These are phyloP conservation scores for Salmo trutta DNA, from an alignment of 2,797 vertebrate species.

Conservation along the genomic window DNA sequence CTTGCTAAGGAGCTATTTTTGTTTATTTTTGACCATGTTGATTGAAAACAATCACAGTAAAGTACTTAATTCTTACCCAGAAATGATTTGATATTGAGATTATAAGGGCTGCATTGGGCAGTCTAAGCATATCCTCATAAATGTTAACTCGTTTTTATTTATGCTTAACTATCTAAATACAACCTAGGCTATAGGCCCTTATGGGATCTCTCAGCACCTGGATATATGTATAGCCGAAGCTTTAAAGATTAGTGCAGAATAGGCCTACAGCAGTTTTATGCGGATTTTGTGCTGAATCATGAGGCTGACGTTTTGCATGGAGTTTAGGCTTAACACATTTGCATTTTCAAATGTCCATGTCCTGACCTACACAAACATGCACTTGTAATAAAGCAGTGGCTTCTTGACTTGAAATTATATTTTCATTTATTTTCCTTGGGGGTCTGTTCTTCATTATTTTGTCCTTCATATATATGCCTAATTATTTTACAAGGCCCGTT, in stretches of 20 bases:
- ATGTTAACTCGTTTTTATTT: too few species aligned
- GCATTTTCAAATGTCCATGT: neutral
- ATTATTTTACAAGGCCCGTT: slow-evolving; percentile 1
- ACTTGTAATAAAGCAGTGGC: neutral
- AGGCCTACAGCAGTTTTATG: neutral
- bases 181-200: too few species aligned
- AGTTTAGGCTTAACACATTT: neutral
- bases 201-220: neutral
- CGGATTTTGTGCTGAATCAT: neutral
- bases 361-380: neutral
- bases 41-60: too few species aligned
- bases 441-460: neutral
- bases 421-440: neutral
- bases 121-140: too few species aligned
- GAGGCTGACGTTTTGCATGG: too few species aligned
- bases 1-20: too few species aligned
- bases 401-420: neutral
- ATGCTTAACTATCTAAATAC: too few species aligned
- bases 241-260: neutral
- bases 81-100: too few species aligned
- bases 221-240: neutral
- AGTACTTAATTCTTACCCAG: too few species aligned
- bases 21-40: too few species aligned
- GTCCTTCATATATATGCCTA: neutral
- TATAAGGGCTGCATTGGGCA: too few species aligned